Conservation (phyloP, 2,113 vertebrate genomes). For the Caretta caretta region DNA sequence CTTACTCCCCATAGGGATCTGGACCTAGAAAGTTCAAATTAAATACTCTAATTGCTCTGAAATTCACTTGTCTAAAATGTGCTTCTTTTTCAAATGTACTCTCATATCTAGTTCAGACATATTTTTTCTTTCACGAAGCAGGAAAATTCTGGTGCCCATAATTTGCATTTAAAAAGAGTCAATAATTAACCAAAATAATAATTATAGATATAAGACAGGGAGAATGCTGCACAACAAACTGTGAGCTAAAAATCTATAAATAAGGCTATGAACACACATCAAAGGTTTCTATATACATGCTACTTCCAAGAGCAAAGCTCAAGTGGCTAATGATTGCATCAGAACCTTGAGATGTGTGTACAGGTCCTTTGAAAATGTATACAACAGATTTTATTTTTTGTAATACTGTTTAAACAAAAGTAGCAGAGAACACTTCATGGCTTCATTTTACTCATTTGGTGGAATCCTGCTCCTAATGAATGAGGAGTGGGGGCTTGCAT, state of each 20-base stretch:
- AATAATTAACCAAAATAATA: constrained; percentile 72
- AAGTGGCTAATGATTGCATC: neutral
- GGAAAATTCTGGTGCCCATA: constrained; percentile 47
- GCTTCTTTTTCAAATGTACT: constrained; percentile 56
- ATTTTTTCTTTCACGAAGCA: constrained; percentile 59
- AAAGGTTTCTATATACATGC: constrained; percentile 44
- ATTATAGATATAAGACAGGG: constrained; percentile 45
- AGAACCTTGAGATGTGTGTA: neutral
- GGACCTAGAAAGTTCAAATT: constrained; percentile 78
- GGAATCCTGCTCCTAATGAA: fast-evolving
- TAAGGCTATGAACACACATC: constrained; percentile 61
- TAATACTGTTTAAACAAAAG: neutral
- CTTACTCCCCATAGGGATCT: constrained; percentile 75
- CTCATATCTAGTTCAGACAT: constrained; percentile 69
- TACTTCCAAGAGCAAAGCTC: constrained; percentile 13
- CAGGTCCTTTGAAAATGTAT: neutral
- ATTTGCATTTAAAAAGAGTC: constrained; percentile 76
- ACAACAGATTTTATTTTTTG: neutral
- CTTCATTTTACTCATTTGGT: neutral
- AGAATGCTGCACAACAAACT: constrained; percentile 16
- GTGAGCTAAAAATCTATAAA: constrained; percentile 21
- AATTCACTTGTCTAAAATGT: constrained; percentile 72
- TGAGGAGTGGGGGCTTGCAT: fast-evolving
- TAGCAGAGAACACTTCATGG: neutral
- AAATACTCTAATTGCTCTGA: constrained; percentile 82